Evolutionary conservation across 2,888 invertebrate genomes (phyloP).

Genomic region (Arctia plantaginis): DNA sequence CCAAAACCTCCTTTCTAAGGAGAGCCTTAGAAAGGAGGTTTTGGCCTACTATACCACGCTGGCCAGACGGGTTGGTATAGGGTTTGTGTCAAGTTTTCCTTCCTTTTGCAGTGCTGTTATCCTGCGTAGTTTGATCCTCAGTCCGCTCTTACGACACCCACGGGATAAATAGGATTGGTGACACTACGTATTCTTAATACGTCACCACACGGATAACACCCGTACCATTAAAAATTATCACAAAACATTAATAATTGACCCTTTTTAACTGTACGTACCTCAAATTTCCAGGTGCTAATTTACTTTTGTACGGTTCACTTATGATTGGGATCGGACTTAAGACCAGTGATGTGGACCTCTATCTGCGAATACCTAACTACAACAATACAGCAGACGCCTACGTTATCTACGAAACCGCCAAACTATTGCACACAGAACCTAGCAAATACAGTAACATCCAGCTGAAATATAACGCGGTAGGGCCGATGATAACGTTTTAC

Average conservation of each 20-base stretch:
- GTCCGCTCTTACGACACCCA: no score
- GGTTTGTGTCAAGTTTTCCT: no score
- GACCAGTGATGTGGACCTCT: slow-evolving; percentile 42
- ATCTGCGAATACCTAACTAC: slow-evolving; percentile 24
- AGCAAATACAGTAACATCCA: not conserved
- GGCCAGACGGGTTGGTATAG: no score
- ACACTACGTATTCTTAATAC: no score
- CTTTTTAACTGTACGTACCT: not conserved
- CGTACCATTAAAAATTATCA: no score
- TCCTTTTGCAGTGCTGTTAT: no score
- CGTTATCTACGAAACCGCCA: slow-evolving; percentile 22
- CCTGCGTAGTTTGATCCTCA: no score
- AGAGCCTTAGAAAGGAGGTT: no score
- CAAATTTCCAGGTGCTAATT: slow-evolving; percentile 28
- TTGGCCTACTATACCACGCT: no score
- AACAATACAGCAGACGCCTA: slow-evolving; percentile 2
- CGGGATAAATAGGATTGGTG: no score
- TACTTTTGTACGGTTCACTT: slow-evolving; percentile 35
- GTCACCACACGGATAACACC: no score
- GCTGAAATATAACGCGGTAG: not conserved
- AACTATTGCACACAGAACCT: slow-evolving; percentile 33
- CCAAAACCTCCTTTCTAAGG: no score
- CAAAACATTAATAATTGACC: not conserved
- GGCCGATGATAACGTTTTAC: slow-evolving; percentile 18
- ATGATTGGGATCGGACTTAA: slow-evolving; percentile 31